Evolutionary conservation across 2,797 vertebrate genomes (phyloP).

Genomic region (Pristis pectinata): DNA sequence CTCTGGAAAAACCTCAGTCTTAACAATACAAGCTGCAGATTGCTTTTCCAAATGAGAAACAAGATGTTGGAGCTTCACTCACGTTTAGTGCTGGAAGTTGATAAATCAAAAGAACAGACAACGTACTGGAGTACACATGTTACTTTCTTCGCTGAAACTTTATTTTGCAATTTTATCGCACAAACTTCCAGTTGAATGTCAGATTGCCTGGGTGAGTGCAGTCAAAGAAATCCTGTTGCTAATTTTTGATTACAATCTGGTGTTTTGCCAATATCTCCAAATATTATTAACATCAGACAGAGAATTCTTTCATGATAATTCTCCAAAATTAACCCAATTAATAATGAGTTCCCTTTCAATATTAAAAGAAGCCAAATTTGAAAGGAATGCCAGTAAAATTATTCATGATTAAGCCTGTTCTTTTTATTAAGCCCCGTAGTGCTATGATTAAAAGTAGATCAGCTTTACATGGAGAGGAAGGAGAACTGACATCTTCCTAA

Average conservation of each 20-base stretch:
- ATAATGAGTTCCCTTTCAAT: not conserved
- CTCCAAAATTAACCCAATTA: not conserved
- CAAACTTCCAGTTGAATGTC: not conserved
- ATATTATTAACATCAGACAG: not conserved
- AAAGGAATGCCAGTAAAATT: not conserved
- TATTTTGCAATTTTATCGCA: not conserved
- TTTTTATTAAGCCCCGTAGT: no score
- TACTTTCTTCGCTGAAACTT: not conserved
- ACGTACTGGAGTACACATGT: not conserved
- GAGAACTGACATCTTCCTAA: not conserved
- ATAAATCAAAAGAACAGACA: not conserved
- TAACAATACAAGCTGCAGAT: not conserved
- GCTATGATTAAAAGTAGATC: not conserved
- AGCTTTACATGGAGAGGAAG: not conserved
- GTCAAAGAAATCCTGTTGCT: slow-evolving; percentile 4
- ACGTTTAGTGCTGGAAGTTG: not conserved
- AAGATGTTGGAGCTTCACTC: not conserved
- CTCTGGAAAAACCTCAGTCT: not conserved
- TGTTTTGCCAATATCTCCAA: not conserved
- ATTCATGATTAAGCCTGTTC: not conserved
- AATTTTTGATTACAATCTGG: not conserved
- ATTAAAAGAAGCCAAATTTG: no score
- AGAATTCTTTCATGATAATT: not conserved
- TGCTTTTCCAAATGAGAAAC: not conserved
- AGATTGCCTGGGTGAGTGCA: not conserved